phyloP scores from a whole-genome alignment of 2,797 vertebrate species.

The Sphenopsis melanotis region DNA sequence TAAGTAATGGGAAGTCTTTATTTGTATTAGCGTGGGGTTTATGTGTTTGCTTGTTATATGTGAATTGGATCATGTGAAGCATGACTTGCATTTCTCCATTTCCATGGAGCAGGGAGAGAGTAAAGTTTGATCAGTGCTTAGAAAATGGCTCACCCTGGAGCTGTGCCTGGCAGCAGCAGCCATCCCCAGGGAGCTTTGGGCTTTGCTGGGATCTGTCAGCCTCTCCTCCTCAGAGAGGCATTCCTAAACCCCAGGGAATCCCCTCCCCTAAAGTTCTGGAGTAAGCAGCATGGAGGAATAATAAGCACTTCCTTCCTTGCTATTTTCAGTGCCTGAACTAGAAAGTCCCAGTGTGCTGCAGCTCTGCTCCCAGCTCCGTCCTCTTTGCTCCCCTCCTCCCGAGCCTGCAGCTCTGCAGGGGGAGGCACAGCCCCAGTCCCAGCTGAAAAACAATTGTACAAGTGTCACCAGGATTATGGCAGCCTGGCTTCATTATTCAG shows the following conservation, averaged over 20 bases:
- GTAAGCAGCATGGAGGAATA: slow-evolving; percentile 29
- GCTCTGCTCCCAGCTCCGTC: not conserved
- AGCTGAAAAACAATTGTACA: not conserved
- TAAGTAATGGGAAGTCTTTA: not conserved
- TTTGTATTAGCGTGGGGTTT: not conserved
- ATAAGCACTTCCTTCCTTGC: slow-evolving; percentile 48
- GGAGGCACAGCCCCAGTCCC: not conserved
- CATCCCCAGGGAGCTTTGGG: not conserved
- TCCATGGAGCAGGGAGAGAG: not conserved
- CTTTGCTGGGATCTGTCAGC: slow-evolving; percentile 25
- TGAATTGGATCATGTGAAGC: not conserved
- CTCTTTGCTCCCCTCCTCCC: not conserved
- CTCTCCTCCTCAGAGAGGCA: slow-evolving; percentile 9
- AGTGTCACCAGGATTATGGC: not conserved
- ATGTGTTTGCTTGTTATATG: not conserved
- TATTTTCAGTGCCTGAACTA: slow-evolving; percentile 41
- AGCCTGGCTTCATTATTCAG: not conserved
- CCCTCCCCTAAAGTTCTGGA: slow-evolving; percentile 11
- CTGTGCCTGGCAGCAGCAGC: not conserved
- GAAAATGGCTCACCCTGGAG: slow-evolving; percentile 23
- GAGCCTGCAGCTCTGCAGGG: not conserved
- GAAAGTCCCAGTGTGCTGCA: not conserved
- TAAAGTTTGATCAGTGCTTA: not conserved
- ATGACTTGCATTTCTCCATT: not conserved
- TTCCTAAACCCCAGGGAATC: slow-evolving; percentile 61